Base-by-base conservation (phyloP, 2,113 vertebrate genomes). In the Chloropsis cyanopogon region DNA sequence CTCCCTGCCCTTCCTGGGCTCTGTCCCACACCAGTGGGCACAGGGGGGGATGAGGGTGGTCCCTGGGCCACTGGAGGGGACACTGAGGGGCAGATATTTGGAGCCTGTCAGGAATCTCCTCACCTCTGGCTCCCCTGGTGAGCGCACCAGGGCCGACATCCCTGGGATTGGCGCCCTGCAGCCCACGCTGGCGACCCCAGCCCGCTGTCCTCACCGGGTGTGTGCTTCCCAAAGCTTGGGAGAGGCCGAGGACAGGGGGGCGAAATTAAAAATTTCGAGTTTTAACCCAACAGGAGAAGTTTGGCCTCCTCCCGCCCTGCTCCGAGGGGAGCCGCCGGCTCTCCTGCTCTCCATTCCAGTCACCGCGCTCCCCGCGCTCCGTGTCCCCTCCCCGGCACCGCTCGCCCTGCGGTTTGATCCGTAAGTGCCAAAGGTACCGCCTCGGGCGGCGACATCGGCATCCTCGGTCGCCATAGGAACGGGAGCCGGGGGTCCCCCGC, bases 401-500 rank as follows among this genome's bases (percentile, higher is more conserved):
- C 92, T 82, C 60, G 94, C 95, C 97, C 94, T 82, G 82, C 37
- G 1, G 75, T 97, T 97, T 97, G 93, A 97, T 97, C 95, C 80
- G 22, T 10, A 4, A 87, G 88, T 83, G 97, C 93, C 96, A 83
- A 97, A 97, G 96, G 96, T 71, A 94, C 57, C 37, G 96, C 97
- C 97, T 87, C 53, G 66, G 97, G 96, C 97, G 35, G 92, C 66
- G 1, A 56, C 96, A 92, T 78, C 94, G 64, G 76, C 93, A 97
- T 94, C 94, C 90, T 96, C 86, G 83, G 97, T 97, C 96, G 76
- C 96, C 95, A 97, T 97, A 97, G 97, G 97, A 97, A 97, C 96
- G 69, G 68, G 66, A 86, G 50, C 46, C 1, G 85, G 87, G 53
- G 78, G 35, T 90, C 95, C 95, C 87, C 64, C 3, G 44, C 26